Percentiles rank a stretch among this genome's conserved stretches.
phyloP scores from a whole-genome alignment of 2,113 vertebrate species.

The Platanista minor region DNA sequence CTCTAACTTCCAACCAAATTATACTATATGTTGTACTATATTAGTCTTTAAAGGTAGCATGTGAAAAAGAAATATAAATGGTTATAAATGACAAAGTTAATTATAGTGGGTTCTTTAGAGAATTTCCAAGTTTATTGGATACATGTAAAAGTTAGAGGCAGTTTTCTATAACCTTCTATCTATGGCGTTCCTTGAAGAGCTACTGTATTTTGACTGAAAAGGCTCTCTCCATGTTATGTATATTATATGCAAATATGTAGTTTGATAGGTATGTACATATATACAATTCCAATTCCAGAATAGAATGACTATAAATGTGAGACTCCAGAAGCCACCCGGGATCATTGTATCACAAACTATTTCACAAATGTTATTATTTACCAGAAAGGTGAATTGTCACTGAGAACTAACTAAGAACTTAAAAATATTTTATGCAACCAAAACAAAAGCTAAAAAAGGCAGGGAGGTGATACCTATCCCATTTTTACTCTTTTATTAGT shows the following conservation, averaged over 20 bases:
- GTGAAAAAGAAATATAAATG: background rate
- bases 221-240: background rate
- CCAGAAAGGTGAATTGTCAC: background rate
- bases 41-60: background rate
- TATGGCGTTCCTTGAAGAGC: background rate
- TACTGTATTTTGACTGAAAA: background rate
- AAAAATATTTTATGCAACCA: background rate
- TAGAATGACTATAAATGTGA: background rate
- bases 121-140: background rate
- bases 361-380: background rate
- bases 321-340: background rate
- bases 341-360: background rate
- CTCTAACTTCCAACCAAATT: constrained; percentile 4
- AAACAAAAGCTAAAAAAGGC: background rate
- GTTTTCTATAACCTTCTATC: background rate
- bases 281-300: constrained; percentile 1
- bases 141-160: background rate
- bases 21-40: background rate
- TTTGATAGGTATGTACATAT: background rate
- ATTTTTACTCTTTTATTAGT: background rate
- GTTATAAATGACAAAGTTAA: background rate
- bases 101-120: background rate
- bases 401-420: background rate
- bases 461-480: background rate
- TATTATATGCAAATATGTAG: background rate